Conservation (phyloP, 2,113 vertebrate genomes). For the Gymnogyps californianus region DNA sequence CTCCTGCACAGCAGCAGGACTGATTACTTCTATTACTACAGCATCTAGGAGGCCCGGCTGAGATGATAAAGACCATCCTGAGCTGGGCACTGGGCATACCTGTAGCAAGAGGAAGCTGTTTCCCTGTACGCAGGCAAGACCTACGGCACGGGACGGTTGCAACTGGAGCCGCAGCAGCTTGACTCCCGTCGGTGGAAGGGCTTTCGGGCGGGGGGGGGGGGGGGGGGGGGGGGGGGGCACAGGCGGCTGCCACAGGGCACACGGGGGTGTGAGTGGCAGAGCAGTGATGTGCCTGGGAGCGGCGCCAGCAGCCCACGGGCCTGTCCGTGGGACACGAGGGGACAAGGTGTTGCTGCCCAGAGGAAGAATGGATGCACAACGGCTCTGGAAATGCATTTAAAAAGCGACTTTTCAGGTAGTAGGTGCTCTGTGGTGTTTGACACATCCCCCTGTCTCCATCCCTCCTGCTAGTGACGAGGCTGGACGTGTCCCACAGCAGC, state of each 20-base stretch:
- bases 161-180: not conserved
- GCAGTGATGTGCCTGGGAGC: not conserved
- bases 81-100: not conserved
- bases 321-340: not conserved
- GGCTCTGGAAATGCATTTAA: not conserved
- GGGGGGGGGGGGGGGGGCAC: not conserved
- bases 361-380: conserved; percentile 1
- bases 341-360: not conserved
- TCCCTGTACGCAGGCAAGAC: not conserved
- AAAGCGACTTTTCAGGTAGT: conserved; percentile 20
- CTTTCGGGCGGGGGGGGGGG: not conserved
- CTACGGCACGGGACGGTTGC: fast-evolving
- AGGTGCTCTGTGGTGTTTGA: conserved; percentile 10
- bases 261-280: not conserved
- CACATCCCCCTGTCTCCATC: not conserved
- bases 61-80: not conserved
- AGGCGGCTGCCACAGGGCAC: not conserved
- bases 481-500: not conserved
- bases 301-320: not conserved
- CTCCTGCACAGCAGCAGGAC: not conserved
- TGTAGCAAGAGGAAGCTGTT: not conserved
- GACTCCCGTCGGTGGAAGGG: not conserved
- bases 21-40: not conserved
- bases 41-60: not conserved
- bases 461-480: not conserved